phyloP scores from a whole-genome alignment of 2,113 vertebrate genomes.

The Corvus hawaiiensis region DNA sequence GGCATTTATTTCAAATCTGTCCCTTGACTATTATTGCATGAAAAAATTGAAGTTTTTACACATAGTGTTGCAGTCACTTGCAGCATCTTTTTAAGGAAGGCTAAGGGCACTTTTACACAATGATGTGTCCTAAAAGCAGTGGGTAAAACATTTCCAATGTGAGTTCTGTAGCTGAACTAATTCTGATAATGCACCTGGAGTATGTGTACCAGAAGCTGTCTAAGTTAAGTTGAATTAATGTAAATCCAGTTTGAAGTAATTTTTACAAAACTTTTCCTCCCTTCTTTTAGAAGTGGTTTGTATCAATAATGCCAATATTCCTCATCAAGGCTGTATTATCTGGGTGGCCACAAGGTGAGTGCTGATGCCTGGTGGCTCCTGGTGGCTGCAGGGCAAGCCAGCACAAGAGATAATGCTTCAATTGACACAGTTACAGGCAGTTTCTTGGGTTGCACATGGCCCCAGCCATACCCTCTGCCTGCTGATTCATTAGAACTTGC shows the following conservation, averaged over 20 bases:
- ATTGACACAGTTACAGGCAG: accelerated
- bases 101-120: not conserved
- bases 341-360: not conserved
- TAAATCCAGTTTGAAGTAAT: not conserved
- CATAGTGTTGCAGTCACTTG: accelerated
- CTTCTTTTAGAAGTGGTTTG: not conserved
- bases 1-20: not conserved
- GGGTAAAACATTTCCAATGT: not conserved
- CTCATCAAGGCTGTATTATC: not conserved
- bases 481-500: not conserved
- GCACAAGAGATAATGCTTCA: not conserved
- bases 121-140: not conserved
- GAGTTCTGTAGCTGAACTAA: not conserved
- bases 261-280: not conserved
- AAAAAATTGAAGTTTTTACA: not conserved
- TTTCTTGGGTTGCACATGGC: not conserved
- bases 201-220: not conserved
- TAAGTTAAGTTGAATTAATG: not conserved
- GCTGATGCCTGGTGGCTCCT: not conserved
- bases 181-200: not conserved
- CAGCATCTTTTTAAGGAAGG: not conserved
- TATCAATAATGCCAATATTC: not conserved
- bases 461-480: not conserved
- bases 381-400: not conserved
- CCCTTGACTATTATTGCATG: not conserved